Base-by-base conservation (phyloP, 1,140 invertebrate species). In the Stegodyphus dumicola region DNA sequence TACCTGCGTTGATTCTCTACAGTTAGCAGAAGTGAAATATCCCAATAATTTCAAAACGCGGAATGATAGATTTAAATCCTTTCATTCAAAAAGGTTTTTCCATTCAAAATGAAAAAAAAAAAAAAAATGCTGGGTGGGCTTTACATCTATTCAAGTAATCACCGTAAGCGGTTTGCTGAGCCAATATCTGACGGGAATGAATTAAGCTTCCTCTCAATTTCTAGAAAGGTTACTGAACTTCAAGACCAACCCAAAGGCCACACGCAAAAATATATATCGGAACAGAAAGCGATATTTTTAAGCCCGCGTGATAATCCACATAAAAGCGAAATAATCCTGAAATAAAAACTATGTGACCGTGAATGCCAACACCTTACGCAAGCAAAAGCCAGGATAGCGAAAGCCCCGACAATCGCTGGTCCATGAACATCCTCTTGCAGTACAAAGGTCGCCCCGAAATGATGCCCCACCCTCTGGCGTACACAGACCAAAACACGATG, bases 371-470 rank as follows among this genome's bases (percentile, higher is more conserved):
- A 48, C 18, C 9, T 49, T 48, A 49, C 67, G 67, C 67, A 71
- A 60, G 33, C 17, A 49, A 53, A 71, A 71, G 60, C 49, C 74
- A 11, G 7, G 17, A 83, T 11, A 74, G 74, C 33, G 33, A 33
- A 33, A 33, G 53, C 9, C 15, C 70, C 71, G 70, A 83, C 79
- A 83, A 74, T 71, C 79, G 79, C 33, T 66, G 79, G 33, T 17
- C 79, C 79, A 33, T 83, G 78, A 73, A 74, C 56, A 83, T 52
- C 79, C 52, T 53, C 60, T 56, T 80, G 10, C 9, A 15, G 79
- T 69, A 83, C 79, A 83, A 80, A 77, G 66, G 79, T 17, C 54
- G 33, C 33, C 15, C 13, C 13, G 54, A 70, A 78, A 7, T 13
- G 7, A 17, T 49, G 49, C 77, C 71, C 71, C 79, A 60, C 11